Evolutionary conservation across 1,140 invertebrate species (phyloP).

Genomic region (Heliconius nattereri): DNA sequence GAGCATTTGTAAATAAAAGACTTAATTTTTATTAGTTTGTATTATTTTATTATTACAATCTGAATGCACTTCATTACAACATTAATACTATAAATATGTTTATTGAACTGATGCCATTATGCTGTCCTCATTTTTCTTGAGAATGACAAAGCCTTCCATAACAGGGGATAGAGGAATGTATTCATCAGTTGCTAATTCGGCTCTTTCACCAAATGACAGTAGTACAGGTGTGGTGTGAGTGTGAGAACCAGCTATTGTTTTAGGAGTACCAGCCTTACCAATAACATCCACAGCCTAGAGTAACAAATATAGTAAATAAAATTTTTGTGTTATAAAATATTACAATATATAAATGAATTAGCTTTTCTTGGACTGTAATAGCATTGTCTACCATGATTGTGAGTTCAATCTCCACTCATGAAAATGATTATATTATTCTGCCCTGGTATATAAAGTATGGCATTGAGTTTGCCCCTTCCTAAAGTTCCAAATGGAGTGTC

Average conservation of each 20-base stretch:
- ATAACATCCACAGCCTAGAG: conserved; percentile 97
- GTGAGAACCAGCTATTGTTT: conserved; percentile 99
- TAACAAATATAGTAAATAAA: not conserved
- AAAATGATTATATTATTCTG: too few relatives aligned
- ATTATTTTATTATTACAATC: conserved; percentile 33
- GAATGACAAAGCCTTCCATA: conserved; percentile 99
- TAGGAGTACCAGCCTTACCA: conserved; percentile 99
- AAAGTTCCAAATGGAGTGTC: too few relatives aligned
- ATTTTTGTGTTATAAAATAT: not conserved
- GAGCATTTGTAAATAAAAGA: conserved; percentile 11
- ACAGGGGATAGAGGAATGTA: conserved; percentile 97
- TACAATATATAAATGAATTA: too few relatives aligned
- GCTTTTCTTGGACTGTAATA: too few relatives aligned
- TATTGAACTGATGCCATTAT: conserved; percentile 74
- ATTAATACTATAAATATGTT: conserved; percentile 38
- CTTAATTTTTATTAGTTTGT: not conserved
- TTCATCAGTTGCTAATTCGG: conserved; percentile 99
- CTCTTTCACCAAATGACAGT: conserved; percentile 97
- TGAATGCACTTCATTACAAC: conserved; percentile 37
- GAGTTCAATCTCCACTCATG: too few relatives aligned
- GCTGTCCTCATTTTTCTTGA: conserved; percentile 92
- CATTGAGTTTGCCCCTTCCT: too few relatives aligned
- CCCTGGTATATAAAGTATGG: too few relatives aligned
- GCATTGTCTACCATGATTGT: too few relatives aligned
- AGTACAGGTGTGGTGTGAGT: conserved; percentile 99